Conservation (phyloP, 1,140 invertebrate genomes). For the Nomia melanderi region DNA sequence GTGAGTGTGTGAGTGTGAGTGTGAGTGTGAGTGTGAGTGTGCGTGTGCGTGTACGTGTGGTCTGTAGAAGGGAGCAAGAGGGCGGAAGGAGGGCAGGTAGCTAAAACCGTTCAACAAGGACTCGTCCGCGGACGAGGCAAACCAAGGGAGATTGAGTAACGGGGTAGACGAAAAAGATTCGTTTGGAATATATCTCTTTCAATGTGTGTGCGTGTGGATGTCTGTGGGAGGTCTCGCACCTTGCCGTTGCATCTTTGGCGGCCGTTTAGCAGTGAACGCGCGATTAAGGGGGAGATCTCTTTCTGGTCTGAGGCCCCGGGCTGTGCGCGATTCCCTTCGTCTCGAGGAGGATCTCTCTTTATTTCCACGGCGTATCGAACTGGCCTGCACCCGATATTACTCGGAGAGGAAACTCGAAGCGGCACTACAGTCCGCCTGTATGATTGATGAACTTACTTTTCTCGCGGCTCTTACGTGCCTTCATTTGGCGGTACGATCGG, state of each 20-base stretch:
- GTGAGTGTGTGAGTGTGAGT: too few relatives aligned
- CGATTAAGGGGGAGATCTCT: conserved; percentile 43
- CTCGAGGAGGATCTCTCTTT: conserved; percentile 42
- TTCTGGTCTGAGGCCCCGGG: conserved; percentile 14
- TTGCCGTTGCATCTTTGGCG: conserved; percentile 64
- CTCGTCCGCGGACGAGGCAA: neutral
- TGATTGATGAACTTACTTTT: conserved; percentile 74
- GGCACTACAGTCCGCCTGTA: conserved; percentile 46
- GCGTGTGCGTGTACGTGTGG: too few relatives aligned
- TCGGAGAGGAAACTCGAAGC: conserved; percentile 58
- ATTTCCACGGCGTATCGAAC: conserved; percentile 48
- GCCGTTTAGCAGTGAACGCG: conserved; percentile 57
- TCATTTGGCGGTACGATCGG: conserved; percentile 60
- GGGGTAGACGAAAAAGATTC: neutral
- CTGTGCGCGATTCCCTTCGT: conserved; percentile 40
- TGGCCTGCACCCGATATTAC: conserved; percentile 43
- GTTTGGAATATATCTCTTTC: too few relatives aligned
- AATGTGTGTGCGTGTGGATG: too few relatives aligned
- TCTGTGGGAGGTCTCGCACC: conserved; percentile 56
- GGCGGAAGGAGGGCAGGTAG: neutral
- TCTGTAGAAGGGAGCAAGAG: too few relatives aligned
- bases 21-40: too few relatives aligned
- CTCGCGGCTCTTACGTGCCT: conserved; percentile 75
- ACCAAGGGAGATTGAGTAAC: neutral
- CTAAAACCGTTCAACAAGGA: conserved; percentile 4